These are phyloP conservation scores for Margaritifera margaritifera DNA, from an alignment of 2,888 invertebrate species.

Conservation along the genomic window DNA sequence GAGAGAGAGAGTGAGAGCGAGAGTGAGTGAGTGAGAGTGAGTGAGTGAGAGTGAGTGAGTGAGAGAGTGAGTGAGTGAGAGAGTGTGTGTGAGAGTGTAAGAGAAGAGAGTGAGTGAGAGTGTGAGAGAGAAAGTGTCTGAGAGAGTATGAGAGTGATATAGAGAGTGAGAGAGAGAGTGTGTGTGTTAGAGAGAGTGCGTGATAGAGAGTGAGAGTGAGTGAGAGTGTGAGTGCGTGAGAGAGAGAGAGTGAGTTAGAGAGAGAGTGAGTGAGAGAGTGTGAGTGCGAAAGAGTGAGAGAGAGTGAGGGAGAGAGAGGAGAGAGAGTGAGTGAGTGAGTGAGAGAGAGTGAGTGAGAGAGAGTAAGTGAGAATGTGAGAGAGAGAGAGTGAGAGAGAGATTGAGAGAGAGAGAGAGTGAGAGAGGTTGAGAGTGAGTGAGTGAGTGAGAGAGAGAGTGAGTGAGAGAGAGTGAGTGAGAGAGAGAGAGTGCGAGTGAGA, in stretches of 20 bases:
- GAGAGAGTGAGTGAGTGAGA: neutral
- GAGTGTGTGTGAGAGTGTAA: neutral
- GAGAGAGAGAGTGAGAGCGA: conserved; percentile 12
- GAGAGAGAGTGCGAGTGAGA: no score
- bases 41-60: neutral
- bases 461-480: no score
- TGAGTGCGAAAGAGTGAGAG: neutral
- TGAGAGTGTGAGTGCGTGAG: neutral
- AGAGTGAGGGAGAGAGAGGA: neutral
- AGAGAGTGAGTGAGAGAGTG: neutral
- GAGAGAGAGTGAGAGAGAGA: conserved; percentile 14
- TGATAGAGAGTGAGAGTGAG: conserved; percentile 9
- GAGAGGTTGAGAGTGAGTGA: conserved; percentile 4
- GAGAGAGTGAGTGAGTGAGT: neutral
- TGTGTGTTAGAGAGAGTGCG: conserved; percentile 13
- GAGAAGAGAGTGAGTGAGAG: conserved; percentile 6
- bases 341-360: neutral
- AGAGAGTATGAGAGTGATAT: conserved; percentile 3
- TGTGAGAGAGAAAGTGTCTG: conserved; percentile 13
- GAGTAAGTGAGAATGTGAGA: conserved; percentile 6
- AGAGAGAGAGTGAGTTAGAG: neutral
- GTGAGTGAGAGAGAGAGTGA: no score
- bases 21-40: neutral
- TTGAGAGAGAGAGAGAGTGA: conserved; percentile 12
- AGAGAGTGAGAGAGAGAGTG: conserved; percentile 2